phyloP scores from a whole-genome alignment of 2,113 vertebrate species.

The Atherinomorus stipes region DNA sequence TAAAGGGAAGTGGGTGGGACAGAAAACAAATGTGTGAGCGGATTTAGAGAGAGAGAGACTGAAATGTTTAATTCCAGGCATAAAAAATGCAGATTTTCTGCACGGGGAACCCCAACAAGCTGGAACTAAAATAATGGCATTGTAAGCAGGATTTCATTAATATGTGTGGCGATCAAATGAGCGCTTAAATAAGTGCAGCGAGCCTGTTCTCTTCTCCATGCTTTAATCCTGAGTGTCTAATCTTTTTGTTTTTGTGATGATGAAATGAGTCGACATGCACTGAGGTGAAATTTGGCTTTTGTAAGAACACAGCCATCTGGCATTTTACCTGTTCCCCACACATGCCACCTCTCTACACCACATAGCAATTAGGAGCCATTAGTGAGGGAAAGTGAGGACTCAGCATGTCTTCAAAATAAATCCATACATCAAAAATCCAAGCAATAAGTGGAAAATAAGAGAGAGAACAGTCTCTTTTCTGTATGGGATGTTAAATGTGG shows the following conservation, averaged over 20 bases:
- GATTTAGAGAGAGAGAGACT: slow-evolving; percentile 69
- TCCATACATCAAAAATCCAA: slow-evolving; percentile 18
- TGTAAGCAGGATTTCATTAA: slow-evolving; percentile 60
- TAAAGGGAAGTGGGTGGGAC: slow-evolving; percentile 77
- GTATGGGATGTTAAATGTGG: slow-evolving; percentile 50
- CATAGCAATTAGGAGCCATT: slow-evolving; percentile 61
- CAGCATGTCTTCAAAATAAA: background rate
- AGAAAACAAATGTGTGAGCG: slow-evolving; percentile 80
- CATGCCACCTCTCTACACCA: slow-evolving; percentile 49
- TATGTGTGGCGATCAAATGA: slow-evolving; percentile 59
- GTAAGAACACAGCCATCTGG: slow-evolving; percentile 78
- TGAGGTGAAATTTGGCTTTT: slow-evolving; percentile 65
- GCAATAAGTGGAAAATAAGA: background rate
- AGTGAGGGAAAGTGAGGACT: slow-evolving; percentile 66
- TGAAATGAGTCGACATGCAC: slow-evolving; percentile 75
- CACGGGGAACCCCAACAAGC: slow-evolving; percentile 55
- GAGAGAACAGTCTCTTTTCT: slow-evolving; percentile 4
- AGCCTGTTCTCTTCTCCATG: slow-evolving; percentile 46
- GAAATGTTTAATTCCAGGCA: slow-evolving; percentile 64
- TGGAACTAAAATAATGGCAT: slow-evolving; percentile 64
- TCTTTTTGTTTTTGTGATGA: slow-evolving; percentile 80
- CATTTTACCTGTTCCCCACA: slow-evolving; percentile 76
- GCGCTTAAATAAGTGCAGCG: slow-evolving; percentile 40
- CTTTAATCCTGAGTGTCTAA: slow-evolving; percentile 72
- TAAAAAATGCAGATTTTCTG: slow-evolving; percentile 68